A percentile compares a stretch with the other conserved stretches of the same genome.
These are phyloP conservation scores for Elegia similella DNA, from an alignment of 2,888 invertebrate species.

Conservation along the genomic window DNA sequence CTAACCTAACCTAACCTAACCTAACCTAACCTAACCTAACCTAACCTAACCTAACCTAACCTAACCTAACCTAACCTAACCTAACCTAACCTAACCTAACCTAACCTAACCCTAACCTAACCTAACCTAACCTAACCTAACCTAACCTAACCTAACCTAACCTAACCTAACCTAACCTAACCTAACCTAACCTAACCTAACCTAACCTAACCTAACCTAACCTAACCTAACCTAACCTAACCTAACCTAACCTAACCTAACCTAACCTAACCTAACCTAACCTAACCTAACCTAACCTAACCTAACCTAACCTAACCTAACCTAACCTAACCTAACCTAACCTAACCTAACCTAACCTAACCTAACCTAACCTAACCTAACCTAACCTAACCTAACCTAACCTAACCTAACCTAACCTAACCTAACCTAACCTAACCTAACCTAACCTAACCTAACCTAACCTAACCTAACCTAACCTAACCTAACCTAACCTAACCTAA, in stretches of 20 bases:
- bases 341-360: conserved; percentile 23
- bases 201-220: conserved; percentile 23
- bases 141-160: conserved; percentile 18
- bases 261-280: conserved; percentile 17
- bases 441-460: conserved; percentile 16
- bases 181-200: conserved; percentile 20
- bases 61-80: conserved; percentile 16
- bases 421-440: conserved; percentile 19
- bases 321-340: conserved; percentile 19
- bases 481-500: conserved; percentile 17
- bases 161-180: conserved; percentile 22
- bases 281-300: conserved; percentile 16
- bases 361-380: conserved; percentile 22
- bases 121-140: conserved; percentile 16
- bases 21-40: conserved; percentile 22
- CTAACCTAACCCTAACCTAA: conserved; percentile 16
- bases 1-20: conserved; percentile 22
- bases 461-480: conserved; percentile 14
- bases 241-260: conserved; percentile 21
- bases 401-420: conserved; percentile 15
- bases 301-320: conserved; percentile 21
- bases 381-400: conserved; percentile 22
- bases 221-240: conserved; percentile 19
- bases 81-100: conserved; percentile 18
- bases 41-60: conserved; percentile 21